phyloP scores from a whole-genome alignment of 2,113 vertebrate species.

The Motacilla alba region DNA sequence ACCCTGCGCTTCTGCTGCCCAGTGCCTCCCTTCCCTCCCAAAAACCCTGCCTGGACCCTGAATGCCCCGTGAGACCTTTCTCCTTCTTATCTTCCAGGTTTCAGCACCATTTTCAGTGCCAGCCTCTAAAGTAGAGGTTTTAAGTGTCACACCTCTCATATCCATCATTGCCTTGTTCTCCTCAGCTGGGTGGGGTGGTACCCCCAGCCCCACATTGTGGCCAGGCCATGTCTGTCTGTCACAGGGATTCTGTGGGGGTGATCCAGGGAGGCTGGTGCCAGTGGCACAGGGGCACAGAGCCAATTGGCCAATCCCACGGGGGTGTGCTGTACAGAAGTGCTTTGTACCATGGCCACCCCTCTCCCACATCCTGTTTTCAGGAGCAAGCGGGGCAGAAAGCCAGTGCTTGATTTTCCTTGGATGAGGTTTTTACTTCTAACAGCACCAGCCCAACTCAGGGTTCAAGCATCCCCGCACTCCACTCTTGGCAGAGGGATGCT shows the following conservation, averaged over 20 bases:
- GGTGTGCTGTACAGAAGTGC: not conserved
- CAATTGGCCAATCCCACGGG: fast-evolving
- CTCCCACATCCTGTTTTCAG: not conserved
- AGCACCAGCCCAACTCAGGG: fast-evolving
- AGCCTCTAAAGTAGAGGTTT: not conserved
- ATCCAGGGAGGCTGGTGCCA: not conserved
- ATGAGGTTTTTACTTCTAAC: not conserved
- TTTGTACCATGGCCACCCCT: not conserved
- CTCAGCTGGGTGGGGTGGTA: fast-evolving
- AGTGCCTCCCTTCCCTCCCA: not conserved
- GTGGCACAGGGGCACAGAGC: not conserved
- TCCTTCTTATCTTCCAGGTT: not conserved
- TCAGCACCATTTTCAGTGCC: not conserved
- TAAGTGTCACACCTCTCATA: fast-evolving
- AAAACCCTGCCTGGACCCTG: not conserved
- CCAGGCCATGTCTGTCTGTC: fast-evolving
- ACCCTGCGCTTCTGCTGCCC: not conserved
- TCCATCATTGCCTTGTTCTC: not conserved
- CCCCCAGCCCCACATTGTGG: not conserved
- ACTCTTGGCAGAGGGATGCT: not conserved
- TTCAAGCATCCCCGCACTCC: fast-evolving
- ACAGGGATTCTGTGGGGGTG: not conserved
- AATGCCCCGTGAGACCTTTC: not conserved
- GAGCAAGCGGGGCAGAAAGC: not conserved
- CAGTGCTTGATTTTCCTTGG: not conserved